Evolutionary conservation across 2,888 invertebrate genomes (phyloP).

Genomic region (Rhingia campestris): DNA sequence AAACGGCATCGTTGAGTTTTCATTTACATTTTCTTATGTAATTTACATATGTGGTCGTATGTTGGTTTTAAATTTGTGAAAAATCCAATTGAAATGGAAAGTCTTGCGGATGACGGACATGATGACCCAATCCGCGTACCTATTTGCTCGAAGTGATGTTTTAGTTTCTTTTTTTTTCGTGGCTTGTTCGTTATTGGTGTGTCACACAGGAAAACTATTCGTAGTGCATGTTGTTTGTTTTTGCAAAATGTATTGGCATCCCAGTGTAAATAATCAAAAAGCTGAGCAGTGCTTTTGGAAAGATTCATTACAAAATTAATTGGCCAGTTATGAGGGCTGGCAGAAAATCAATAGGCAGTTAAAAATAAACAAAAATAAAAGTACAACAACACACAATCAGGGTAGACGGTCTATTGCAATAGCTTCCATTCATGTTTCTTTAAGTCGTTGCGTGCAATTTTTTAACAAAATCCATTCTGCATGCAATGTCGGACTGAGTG

Average conservation of each 20-base stretch:
- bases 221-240: slow-evolving; percentile 37
- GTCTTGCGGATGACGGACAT: slow-evolving; percentile 55
- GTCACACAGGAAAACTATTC: slow-evolving; percentile 30
- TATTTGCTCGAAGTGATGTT: slow-evolving; percentile 38
- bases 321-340: slow-evolving; percentile 22
- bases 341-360: slow-evolving; percentile 56
- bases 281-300: not conserved
- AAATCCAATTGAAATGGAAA: slow-evolving; percentile 59
- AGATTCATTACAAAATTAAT: not conserved
- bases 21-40: slow-evolving; percentile 68
- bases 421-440: slow-evolving; percentile 47
- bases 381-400: not conserved
- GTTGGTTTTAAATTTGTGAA: slow-evolving; percentile 39
- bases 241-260: not conserved
- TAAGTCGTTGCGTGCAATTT: slow-evolving; percentile 54
- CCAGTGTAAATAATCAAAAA: not conserved
- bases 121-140: slow-evolving; percentile 54
- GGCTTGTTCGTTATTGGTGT: slow-evolving; percentile 3
- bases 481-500: slow-evolving; percentile 65
- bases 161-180: slow-evolving; percentile 27
- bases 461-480: slow-evolving; percentile 37
- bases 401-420: not conserved
- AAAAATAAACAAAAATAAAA: slow-evolving; percentile 13
- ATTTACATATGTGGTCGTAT: slow-evolving; percentile 51
- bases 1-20: slow-evolving; percentile 12